Percentiles rank a stretch among this genome's conserved stretches.
phyloP scores from a whole-genome alignment of 2,797 vertebrate species.

The Aeoliscus strigatus region DNA sequence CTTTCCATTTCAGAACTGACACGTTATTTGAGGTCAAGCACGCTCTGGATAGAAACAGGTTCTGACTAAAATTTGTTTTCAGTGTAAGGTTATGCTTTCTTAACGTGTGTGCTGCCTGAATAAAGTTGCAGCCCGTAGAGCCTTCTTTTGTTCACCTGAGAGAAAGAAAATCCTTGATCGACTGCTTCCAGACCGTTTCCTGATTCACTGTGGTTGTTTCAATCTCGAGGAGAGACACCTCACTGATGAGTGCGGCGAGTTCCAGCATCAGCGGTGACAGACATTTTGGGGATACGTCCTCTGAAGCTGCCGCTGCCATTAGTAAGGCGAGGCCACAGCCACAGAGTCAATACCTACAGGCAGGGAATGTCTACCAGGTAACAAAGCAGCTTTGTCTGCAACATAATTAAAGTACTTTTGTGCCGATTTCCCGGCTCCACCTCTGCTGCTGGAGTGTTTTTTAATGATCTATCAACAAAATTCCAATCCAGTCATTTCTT shows the following conservation, averaged over 20 bases:
- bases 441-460: neutral
- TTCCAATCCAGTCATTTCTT: constrained; percentile 22
- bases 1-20: neutral
- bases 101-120: neutral
- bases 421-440: constrained; percentile 1
- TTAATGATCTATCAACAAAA: constrained; percentile 21
- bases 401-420: too few relatives aligned
- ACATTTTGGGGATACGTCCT: constrained; percentile 22
- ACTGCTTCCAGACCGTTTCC: constrained; percentile 6
- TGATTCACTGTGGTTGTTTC: constrained; percentile 10
- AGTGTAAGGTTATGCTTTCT: too few relatives aligned
- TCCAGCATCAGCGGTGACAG: constrained; percentile 27
- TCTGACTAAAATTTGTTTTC: too few relatives aligned
- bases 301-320: constrained; percentile 18
- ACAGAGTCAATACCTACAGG: too few relatives aligned
- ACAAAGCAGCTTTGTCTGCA: too few relatives aligned
- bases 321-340: constrained; percentile 1
- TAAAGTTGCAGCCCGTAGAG: constrained; percentile 1
- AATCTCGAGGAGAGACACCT: constrained; percentile 7
- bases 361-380: too few relatives aligned
- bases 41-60: too few relatives aligned
- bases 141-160: neutral
- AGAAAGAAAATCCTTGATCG: constrained; percentile 1
- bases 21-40: too few relatives aligned
- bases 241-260: constrained; percentile 1